Evolutionary conservation across 1,140 invertebrate species (phyloP), one percentile per base, ranked within the genome.

Genomic region (Lucilia sericata): DNA sequence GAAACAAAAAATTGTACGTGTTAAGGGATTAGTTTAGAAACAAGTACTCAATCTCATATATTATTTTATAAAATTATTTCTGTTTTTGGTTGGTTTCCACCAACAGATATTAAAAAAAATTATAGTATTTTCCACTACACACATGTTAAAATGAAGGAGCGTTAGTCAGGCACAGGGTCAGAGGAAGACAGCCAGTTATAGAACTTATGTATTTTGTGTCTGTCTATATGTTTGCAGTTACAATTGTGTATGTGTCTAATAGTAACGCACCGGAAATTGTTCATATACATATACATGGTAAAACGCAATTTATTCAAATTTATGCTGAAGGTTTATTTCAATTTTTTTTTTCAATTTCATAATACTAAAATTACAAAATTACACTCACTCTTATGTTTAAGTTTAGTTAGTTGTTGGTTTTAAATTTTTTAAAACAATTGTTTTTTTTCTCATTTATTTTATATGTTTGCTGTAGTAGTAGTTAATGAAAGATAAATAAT

Each of bases 241-340:
- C 25, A 1, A 30, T 30, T 30, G 25, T 30, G 25, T 30, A 2
- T 30, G 25, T 30, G 25, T 30, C 2, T 55, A 9, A 70, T 10
- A 70, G n/a, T 25, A 84, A 87, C 86, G 87, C 88, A 89, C 88
- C 88, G 88, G 88, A 89, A 89, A 89, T 87, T 87, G 86, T 85
- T 89, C 86, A 89, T 89, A 88, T 86, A 70, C 75, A 30, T 30
- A 30, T 30, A 30, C 25, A 14, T 55, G n/a, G n/a, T 60, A n/a
- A 60, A 60, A 21, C 65, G n/a, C 21, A 70, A 70, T 70, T 70
- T 70, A 70, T 70, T 70, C 19, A 70, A 70, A 70, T 70, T 70
- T 21, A 70, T 70, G 65, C 65, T 70, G 65, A 70, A 70, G 65
- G 65, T 70, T 70, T 30, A 30, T 30, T 30, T 30, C 25, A 30